Evolutionary conservation across 2,113 vertebrate species (phyloP).

Genomic region (Antechinus stuartii): DNA sequence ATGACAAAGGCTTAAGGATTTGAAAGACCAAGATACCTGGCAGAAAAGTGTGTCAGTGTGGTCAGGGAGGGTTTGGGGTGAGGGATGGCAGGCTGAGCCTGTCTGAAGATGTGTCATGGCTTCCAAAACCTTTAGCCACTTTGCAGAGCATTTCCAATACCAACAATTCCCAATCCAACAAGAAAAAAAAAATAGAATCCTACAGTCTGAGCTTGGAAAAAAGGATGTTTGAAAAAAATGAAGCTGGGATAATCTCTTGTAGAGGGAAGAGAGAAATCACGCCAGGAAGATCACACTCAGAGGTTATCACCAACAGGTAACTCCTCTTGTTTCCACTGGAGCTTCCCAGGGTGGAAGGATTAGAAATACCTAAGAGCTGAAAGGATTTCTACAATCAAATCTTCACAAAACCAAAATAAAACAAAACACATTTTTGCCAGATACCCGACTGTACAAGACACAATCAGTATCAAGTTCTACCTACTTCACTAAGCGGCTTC

Average conservation of each 20-base stretch:
- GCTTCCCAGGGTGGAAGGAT: background rate
- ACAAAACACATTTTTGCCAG: background rate
- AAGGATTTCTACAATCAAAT: slow-evolving; percentile 2
- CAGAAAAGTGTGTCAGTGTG: background rate
- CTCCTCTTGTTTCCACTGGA: background rate
- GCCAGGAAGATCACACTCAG: background rate
- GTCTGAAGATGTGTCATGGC: slow-evolving; percentile 60
- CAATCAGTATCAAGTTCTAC: background rate
- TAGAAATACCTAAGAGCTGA: background rate
- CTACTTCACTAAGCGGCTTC: background rate
- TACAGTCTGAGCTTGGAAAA: slow-evolving; percentile 77
- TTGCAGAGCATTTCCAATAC: slow-evolving; percentile 73
- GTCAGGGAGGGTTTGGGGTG: background rate
- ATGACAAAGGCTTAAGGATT: slow-evolving; percentile 51
- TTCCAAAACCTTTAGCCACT: slow-evolving; percentile 71
- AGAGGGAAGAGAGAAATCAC: slow-evolving; percentile 16
- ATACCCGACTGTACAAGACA: background rate
- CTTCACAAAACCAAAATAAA: slow-evolving; percentile 6
- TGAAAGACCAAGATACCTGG: slow-evolving; percentile 43
- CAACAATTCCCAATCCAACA: slow-evolving; percentile 75
- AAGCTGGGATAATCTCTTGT: slow-evolving; percentile 53
- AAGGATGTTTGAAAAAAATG: slow-evolving; percentile 68
- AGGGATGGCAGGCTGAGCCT: slow-evolving; percentile 39
- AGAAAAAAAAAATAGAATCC: slow-evolving; percentile 77
- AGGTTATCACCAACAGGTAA: background rate